A percentile compares a stretch with the other conserved stretches of the same genome.
These are phyloP conservation scores for Remorina albescens DNA, from an alignment of 2,797 vertebrate species.

Conservation along the genomic window DNA sequence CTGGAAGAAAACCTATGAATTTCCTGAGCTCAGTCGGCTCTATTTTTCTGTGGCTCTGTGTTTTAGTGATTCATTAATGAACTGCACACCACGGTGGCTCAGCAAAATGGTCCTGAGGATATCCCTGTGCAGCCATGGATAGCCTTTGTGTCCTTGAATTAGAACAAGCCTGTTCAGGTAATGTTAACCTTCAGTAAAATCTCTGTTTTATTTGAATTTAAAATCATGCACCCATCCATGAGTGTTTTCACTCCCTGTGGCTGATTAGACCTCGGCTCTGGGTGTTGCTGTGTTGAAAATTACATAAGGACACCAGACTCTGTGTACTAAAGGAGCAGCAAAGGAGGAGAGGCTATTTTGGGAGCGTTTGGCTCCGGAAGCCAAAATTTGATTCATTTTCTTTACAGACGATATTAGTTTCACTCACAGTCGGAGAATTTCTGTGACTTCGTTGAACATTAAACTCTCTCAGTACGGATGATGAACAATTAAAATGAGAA, in stretches of 20 bases:
- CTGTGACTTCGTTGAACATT: neutral
- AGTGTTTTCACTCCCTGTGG: conserved; percentile 5
- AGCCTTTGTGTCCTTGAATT: conserved; percentile 29
- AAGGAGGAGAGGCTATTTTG: conserved; percentile 11
- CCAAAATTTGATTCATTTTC: neutral
- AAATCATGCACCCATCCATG: neutral
- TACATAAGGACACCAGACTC: neutral
- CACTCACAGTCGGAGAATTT: neutral
- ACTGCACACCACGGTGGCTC: conserved; percentile 16
- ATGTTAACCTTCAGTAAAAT: conserved; percentile 17
- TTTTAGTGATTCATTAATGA: conserved; percentile 29
- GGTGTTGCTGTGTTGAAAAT: neutral
- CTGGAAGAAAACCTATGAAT: neutral
- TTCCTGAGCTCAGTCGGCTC: neutral
- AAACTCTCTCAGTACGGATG: neutral
- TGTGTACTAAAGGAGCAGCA: conserved; percentile 3
- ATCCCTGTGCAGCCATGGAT: conserved; percentile 43
- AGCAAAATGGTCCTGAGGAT: conserved; percentile 36
- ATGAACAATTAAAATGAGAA: neutral
- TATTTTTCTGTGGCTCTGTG: neutral
- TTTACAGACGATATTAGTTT: neutral
- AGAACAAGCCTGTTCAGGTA: conserved; percentile 16
- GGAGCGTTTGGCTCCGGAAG: neutral
- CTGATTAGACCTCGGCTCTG: neutral
- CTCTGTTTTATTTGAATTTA: neutral